Percentiles rank a stretch among this genome's conserved stretches.
Conservation (phyloP, 1,140 invertebrate genomes). For the Drosophila malerkotliana region DNA sequence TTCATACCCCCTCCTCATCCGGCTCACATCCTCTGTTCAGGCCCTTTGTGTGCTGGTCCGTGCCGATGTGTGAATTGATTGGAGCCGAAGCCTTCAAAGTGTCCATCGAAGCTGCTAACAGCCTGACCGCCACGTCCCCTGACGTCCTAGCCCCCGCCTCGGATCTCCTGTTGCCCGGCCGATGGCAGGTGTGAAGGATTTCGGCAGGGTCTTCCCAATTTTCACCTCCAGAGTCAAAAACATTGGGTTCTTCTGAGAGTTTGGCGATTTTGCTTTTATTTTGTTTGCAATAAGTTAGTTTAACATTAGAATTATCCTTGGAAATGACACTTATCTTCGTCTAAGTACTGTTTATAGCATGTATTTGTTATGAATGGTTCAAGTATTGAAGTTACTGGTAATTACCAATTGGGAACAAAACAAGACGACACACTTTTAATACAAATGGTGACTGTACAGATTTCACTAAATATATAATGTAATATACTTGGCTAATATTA, state of each 20-base stretch:
- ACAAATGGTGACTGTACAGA: slow-evolving; percentile 66
- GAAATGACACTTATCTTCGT: slow-evolving; percentile 51
- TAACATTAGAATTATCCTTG: slow-evolving; percentile 64
- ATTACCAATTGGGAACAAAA: slow-evolving; percentile 42
- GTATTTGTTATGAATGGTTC: slow-evolving; percentile 20
- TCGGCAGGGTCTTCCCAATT: slow-evolving; percentile 45
- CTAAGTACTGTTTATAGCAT: slow-evolving; percentile 14
- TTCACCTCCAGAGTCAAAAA: slow-evolving; percentile 8
- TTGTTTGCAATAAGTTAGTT: slow-evolving; percentile 69
- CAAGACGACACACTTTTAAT: slow-evolving; percentile 49
- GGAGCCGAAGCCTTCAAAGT: slow-evolving; percentile 45
- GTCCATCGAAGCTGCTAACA: slow-evolving; percentile 45
- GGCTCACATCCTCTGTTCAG: background rate
- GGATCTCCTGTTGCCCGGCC: slow-evolving; percentile 16
- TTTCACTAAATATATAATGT: slow-evolving; percentile 43
- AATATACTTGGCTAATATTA: slow-evolving; percentile 40
- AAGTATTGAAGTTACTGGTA: slow-evolving; percentile 25
- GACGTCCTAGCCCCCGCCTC: background rate
- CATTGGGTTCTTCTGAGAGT: slow-evolving; percentile 47
- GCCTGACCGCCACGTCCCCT: slow-evolving; percentile 30
- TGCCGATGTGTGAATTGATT: slow-evolving; percentile 37
- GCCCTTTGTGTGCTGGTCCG: slow-evolving; percentile 27
- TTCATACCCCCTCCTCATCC: background rate
- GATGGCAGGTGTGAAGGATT: slow-evolving; percentile 42
- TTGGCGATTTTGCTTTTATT: slow-evolving; percentile 49